Conservation (phyloP, 2,888 invertebrate genomes). For the Acrobasis suavella region DNA sequence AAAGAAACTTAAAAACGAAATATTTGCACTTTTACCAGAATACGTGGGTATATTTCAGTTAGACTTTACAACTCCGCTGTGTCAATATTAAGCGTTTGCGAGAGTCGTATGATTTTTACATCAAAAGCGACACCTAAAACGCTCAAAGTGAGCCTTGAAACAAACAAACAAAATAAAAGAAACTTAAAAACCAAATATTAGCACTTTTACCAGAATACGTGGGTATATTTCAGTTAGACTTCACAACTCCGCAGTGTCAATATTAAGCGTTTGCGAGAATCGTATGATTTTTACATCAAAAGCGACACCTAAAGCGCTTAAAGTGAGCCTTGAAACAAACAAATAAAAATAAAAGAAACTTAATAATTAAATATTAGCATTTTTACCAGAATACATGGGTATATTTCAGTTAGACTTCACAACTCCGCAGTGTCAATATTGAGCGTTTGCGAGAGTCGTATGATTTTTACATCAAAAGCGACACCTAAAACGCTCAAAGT, state of each 20-base stretch:
- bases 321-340: conserved; percentile 52
- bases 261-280: conserved; percentile 60
- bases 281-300: conserved; percentile 76
- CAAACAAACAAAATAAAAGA: too few species aligned
- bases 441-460: conserved; percentile 53
- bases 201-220: conserved; percentile 24
- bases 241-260: conserved; percentile 54
- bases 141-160: conserved; percentile 49
- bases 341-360: too few species aligned
- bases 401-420: too few species aligned
- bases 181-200: too few species aligned
- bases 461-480: conserved; percentile 77
- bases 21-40: too few species aligned
- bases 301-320: conserved; percentile 47
- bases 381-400: conserved; percentile 18
- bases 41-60: conserved; percentile 23
- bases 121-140: conserved; percentile 62
- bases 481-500: conserved; percentile 42
- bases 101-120: conserved; percentile 69
- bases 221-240: conserved; percentile 26
- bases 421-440: conserved; percentile 61
- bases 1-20: too few species aligned
- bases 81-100: conserved; percentile 69
- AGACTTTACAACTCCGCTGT: conserved; percentile 35
- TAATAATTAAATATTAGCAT: too few species aligned